Evolutionary conservation across 2,797 vertebrate genomes (phyloP), one percentile per base, ranked within the genome.

Genomic region (Argya squamiceps): DNA sequence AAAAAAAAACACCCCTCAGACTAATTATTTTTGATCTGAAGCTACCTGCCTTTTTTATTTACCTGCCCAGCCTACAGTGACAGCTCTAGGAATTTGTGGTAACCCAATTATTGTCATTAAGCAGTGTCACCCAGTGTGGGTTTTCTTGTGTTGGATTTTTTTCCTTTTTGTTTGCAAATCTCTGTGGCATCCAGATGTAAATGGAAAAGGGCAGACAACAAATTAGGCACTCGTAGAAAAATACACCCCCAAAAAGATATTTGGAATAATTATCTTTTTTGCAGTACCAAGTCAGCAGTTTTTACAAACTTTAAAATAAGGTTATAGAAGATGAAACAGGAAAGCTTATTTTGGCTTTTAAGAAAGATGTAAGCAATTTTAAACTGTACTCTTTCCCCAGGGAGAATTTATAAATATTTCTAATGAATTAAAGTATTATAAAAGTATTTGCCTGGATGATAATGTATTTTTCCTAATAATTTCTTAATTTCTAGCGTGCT

Each of bases 321-420:
- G 97, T 98, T 97, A 97, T 65, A 70, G 90, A 95, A 97, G 95
- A 98, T 96, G 93, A 97, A 98, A 97, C 81, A 78, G 95, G 97
- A 97, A 93, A 30, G 96, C 98, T 98, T 97, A 94, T 96, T 97
- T 98, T 97, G 97, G 97, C 97, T 97, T 97, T 97, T 98, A 97
- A 97, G 97, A 98, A 97, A 94, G 46, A 97, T 97, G 97, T 97
- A 98, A 98, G 97, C 98, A 98, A 97, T 98, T 98, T 97, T 86
- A 95, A 97, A 96, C 85, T 86, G 73, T 65, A 68, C 77, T 96
- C 86, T 94, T 85, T 97, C 97, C 96, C 94, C 15, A 52, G 95
- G 94, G 97, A 96, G 75, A 83, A 53, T 70, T 84, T 88, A 76
- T 89, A 96, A 97, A 94, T 96, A 96, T 93, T 98, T 97, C 94